Percentiles rank a stretch among this genome's conserved stretches.
These are phyloP conservation scores for Nanorana parkeri DNA, from an alignment of 2,113 vertebrate genomes.

Conservation along the genomic window DNA sequence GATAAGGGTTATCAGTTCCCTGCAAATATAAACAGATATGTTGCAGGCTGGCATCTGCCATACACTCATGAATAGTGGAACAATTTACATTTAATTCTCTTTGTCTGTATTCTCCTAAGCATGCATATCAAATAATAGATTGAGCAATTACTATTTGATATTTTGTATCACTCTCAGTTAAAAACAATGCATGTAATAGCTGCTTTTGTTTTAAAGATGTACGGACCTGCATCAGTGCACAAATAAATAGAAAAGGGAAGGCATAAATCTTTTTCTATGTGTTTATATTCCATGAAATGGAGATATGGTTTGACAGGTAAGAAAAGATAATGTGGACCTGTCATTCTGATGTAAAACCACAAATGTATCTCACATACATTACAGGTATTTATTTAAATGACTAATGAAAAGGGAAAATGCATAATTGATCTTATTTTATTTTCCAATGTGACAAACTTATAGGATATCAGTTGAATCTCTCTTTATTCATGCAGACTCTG, in stretches of 20 bases:
- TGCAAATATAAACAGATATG: slow-evolving; percentile 58
- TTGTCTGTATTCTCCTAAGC: slow-evolving; percentile 55
- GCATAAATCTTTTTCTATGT: slow-evolving; percentile 34
- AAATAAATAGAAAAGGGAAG: slow-evolving; percentile 40
- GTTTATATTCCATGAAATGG: slow-evolving; percentile 40
- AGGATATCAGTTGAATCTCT: too few species aligned
- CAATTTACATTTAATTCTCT: background rate
- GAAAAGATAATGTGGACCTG: slow-evolving; percentile 23
- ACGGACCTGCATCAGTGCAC: slow-evolving; percentile 40
- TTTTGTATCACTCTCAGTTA: slow-evolving; percentile 54
- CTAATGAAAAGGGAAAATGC: slow-evolving; percentile 51
- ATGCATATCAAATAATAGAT: slow-evolving; percentile 57
- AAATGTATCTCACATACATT: slow-evolving; percentile 19
- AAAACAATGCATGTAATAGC: slow-evolving; percentile 51
- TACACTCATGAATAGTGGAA: slow-evolving; percentile 48
- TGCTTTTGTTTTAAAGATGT: slow-evolving; percentile 50
- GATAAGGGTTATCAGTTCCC: slow-evolving; percentile 64
- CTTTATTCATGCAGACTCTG: too few species aligned
- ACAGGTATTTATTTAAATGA: slow-evolving; percentile 20
- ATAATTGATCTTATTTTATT: slow-evolving; percentile 62
- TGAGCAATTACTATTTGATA: slow-evolving; percentile 56
- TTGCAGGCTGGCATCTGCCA: slow-evolving; percentile 58
- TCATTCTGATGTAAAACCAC: background rate
- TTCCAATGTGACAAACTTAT: too few species aligned
- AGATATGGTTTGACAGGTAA: slow-evolving; percentile 44